Evolutionary conservation across 2,888 invertebrate genomes (phyloP).

Genomic region (Fabriciana adippe): DNA sequence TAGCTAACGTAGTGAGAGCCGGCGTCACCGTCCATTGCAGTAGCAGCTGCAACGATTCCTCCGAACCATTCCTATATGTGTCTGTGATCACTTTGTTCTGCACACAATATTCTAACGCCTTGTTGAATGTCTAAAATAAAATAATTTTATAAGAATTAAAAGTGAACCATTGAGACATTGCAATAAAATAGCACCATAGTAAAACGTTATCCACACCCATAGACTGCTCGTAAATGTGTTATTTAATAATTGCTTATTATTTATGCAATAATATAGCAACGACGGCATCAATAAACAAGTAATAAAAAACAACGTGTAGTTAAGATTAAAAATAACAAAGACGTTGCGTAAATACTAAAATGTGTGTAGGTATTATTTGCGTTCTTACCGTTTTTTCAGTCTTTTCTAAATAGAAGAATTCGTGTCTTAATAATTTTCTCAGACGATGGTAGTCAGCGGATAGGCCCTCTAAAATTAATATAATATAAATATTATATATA

Average conservation of each 20-base stretch:
- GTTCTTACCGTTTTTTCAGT: conserved; percentile 72
- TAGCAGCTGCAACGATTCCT: conserved; percentile 71
- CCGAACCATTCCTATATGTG: conserved; percentile 84
- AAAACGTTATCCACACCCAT: too few species aligned
- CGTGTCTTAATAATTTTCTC: conserved; percentile 82
- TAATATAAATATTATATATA: background rate
- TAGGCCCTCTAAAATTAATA: conserved; percentile 67
- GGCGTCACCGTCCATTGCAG: conserved; percentile 84
- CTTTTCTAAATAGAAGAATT: conserved; percentile 84
- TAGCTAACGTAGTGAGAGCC: conserved; percentile 82
- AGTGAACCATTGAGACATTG: too few species aligned
- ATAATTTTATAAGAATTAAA: background rate
- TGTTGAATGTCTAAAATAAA: conserved; percentile 56
- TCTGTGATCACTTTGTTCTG: conserved; percentile 49
- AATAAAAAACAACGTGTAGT: background rate
- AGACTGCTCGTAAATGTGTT: too few species aligned
- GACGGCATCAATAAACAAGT: too few species aligned
- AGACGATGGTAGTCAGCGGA: conserved; percentile 64
- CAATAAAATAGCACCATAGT: too few species aligned
- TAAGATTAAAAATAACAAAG: background rate
- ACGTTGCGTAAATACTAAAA: background rate
- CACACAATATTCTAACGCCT: conserved; percentile 60
- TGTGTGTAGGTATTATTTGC: too few species aligned
- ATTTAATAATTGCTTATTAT: too few species aligned
- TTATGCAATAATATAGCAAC: too few species aligned